These are phyloP conservation scores for Schrankia costaestrigalis DNA, from an alignment of 2,888 invertebrate species.

Conservation along the genomic window DNA sequence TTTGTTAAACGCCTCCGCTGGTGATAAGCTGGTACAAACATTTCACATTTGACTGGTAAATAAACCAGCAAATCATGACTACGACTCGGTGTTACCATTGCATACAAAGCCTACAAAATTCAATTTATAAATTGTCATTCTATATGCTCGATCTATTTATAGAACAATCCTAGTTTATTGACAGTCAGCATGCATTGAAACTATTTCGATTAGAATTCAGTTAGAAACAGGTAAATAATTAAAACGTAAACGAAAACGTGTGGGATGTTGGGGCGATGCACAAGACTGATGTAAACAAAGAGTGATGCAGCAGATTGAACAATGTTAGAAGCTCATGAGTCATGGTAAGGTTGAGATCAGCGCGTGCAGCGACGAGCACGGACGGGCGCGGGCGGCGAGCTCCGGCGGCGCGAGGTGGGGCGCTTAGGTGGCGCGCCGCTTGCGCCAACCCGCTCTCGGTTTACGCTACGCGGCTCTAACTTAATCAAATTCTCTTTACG, in stretches of 20 bases:
- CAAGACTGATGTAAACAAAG: slow-evolving; percentile 18
- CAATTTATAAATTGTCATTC: too few relatives aligned
- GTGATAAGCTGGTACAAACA: too few relatives aligned
- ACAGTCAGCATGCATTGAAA: slow-evolving; percentile 27
- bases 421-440: slow-evolving; percentile 33
- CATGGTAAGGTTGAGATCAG: slow-evolving; percentile 34
- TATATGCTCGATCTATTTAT: too few relatives aligned
- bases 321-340: slow-evolving; percentile 39
- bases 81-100: too few relatives aligned
- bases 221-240: slow-evolving; percentile 3
- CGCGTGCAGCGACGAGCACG: slow-evolving; percentile 39
- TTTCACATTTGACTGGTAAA: too few relatives aligned
- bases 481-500: slow-evolving; percentile 71
- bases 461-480: slow-evolving; percentile 58
- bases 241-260: slow-evolving; percentile 6
- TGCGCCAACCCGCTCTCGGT: slow-evolving; percentile 43
- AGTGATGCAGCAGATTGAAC: too few relatives aligned
- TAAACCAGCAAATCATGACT: too few relatives aligned
- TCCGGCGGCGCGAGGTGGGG: slow-evolving; percentile 22
- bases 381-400: slow-evolving; percentile 32
- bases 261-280: slow-evolving; percentile 29
- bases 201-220: not conserved
- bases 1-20: too few relatives aligned
- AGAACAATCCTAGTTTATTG: slow-evolving; percentile 7
- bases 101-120: too few relatives aligned